Conservation (phyloP, 2,888 invertebrate genomes). For the Schizaphis graminum region DNA sequence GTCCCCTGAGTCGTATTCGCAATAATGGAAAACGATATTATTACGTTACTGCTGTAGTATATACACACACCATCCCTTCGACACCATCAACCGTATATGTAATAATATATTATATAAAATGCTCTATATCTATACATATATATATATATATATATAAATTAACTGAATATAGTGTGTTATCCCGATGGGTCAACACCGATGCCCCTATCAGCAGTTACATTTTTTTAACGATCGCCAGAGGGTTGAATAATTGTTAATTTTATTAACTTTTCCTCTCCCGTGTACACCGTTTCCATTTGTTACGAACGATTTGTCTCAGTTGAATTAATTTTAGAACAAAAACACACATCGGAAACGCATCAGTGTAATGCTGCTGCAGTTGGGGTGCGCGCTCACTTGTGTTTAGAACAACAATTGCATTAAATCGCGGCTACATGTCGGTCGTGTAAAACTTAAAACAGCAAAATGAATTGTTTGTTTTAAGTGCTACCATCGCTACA, state of each 20-base stretch:
- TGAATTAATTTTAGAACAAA: constrained; percentile 62
- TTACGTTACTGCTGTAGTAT: neutral
- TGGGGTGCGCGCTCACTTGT: neutral
- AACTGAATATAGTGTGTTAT: constrained; percentile 7
- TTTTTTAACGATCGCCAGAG: constrained; percentile 61
- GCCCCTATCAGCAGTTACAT: constrained; percentile 31
- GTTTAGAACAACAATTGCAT: constrained; percentile 12
- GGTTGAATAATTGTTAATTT: constrained; percentile 63
- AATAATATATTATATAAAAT: neutral
- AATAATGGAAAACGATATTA: constrained; percentile 26
- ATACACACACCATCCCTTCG: neutral
- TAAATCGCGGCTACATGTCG: neutral
- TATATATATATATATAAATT: neutral
- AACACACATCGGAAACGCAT: constrained; percentile 53
- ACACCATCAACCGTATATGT: neutral
- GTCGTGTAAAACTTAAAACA: neutral
- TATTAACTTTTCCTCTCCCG: constrained; percentile 56
- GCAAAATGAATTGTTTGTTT: neutral
- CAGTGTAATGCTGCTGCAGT: neutral
- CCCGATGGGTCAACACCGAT: constrained; percentile 23
- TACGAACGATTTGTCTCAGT: constrained; percentile 65
- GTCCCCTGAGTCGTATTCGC: constrained; percentile 28
- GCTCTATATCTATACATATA: neutral
- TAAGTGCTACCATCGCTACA: neutral
- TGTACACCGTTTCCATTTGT: constrained; percentile 39